Conservation (phyloP, 2,113 vertebrate species). For the Lasiurus borealis region DNA sequence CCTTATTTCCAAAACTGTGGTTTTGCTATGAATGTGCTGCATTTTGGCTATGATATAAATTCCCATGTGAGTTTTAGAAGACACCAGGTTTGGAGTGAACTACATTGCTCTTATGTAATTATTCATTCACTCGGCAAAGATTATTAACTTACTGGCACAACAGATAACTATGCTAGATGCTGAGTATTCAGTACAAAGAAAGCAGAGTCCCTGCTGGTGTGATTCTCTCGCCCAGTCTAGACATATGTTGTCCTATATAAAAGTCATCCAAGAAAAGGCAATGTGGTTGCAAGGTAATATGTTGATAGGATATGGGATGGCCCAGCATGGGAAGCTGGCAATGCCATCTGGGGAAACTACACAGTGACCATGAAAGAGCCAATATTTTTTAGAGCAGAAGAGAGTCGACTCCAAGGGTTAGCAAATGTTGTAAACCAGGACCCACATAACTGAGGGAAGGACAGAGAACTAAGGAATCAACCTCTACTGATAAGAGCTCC, state of each 20-base stretch:
- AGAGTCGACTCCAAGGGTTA: neutral
- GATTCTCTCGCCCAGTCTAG: neutral
- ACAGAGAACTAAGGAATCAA: neutral
- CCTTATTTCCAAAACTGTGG: neutral
- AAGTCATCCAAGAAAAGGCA: conserved; percentile 27
- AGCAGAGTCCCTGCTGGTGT: neutral
- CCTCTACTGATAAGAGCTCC: neutral
- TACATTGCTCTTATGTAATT: neutral
- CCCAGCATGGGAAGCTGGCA: neutral
- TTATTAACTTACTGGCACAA: neutral
- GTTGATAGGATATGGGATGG: neutral
- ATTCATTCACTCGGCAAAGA: neutral
- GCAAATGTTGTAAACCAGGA: neutral
- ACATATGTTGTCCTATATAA: neutral
- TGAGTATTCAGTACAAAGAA: neutral
- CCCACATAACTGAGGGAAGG: neutral
- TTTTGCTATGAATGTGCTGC: neutral
- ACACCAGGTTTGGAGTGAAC: neutral
- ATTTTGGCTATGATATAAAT: conserved; percentile 20
- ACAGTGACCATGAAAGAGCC: neutral
- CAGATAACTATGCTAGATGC: neutral
- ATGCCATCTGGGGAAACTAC: neutral
- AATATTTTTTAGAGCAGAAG: neutral
- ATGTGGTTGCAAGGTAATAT: neutral
- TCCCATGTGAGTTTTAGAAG: conserved; percentile 3